Evolutionary conservation across 2,888 invertebrate species (phyloP), one percentile per base, ranked within the genome.

Genomic region (Aleiodes alternator): DNA sequence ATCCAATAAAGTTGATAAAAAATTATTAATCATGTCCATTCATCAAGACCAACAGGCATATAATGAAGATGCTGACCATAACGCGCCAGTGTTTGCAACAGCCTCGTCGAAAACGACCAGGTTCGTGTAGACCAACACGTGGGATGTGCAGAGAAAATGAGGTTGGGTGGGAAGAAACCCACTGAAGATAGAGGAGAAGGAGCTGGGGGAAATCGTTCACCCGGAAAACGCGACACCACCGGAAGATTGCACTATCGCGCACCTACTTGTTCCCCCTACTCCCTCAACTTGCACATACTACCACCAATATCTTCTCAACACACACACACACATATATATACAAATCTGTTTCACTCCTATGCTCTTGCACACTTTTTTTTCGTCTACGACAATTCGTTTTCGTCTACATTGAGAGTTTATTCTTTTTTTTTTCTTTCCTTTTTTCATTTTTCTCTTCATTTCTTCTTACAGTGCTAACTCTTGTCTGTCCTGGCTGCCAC

Each of bases 201-300:
- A 78, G 77, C 78, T 80, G 80, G 83, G 80, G 82, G 2, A 80
- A 85, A 81, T 86, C 86, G 83, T 59, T 82, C 84, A 84, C 82
- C 83, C 81, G 86, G 87, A 86, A 87, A 87, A 86, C 86, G 84
- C 86, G 86, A 85, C 86, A 85, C 83, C 83, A 81, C 82, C 82
- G 84, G 86, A 85, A 87, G 86, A 87, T 87, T 86, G 84, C 84
- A 84, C 86, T 87, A 85, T 86, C 84, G 83, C 80, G 66, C 79
- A 84, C 83, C 85, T 85, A 86, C 86, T 87, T 86, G 86, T 86
- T 87, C 80, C 81, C 80, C 79, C 16, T 68, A 59, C 23, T 75
- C 64, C 55, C 56, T 59, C 66, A 57, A 59, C 75, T 75, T 50
- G 48, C 71, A 56, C 76, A 71, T 76, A 78, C 70, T 76, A 59